These are phyloP conservation scores for Drosophila mulleri DNA, from an alignment of 2,888 invertebrate genomes.

Conservation along the genomic window DNA sequence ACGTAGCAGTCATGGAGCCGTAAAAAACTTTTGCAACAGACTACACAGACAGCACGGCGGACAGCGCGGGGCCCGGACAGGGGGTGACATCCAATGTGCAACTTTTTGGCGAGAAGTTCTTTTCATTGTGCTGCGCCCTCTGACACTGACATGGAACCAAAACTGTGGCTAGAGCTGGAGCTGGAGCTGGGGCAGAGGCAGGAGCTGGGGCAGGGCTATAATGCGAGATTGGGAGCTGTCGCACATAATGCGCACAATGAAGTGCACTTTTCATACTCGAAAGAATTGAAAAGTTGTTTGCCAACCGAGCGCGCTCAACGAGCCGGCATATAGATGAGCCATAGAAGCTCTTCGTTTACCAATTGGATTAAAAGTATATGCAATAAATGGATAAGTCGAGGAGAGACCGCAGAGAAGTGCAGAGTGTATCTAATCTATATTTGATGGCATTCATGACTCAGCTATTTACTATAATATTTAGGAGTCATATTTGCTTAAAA, in stretches of 20 bases:
- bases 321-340: conserved; percentile 15
- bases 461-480: not conserved
- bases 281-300: conserved; percentile 77
- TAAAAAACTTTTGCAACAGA: conserved; percentile 64
- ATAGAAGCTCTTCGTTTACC: not conserved
- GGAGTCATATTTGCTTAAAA: too few species aligned
- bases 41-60: conserved; percentile 21
- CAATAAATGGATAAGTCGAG: conserved; percentile 25
- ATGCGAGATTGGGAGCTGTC: conserved; percentile 61
- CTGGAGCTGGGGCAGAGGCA: not conserved
- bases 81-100: conserved; percentile 58
- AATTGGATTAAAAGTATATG: conserved; percentile 31
- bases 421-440: not conserved
- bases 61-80: not conserved
- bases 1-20: conserved; percentile 65
- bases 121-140: conserved; percentile 74
- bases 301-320: conserved; percentile 41
- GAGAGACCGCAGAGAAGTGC: not conserved
- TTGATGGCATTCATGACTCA: not conserved
- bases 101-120: conserved; percentile 78
- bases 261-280: conserved; percentile 82
- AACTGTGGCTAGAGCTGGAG: not conserved
- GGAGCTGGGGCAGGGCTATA: not conserved
- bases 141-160: conserved; percentile 64
- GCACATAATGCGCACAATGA: conserved; percentile 83